These are phyloP conservation scores for Thaumatotibia leucotreta DNA, from an alignment of 1,140 invertebrate genomes.

Conservation along the genomic window DNA sequence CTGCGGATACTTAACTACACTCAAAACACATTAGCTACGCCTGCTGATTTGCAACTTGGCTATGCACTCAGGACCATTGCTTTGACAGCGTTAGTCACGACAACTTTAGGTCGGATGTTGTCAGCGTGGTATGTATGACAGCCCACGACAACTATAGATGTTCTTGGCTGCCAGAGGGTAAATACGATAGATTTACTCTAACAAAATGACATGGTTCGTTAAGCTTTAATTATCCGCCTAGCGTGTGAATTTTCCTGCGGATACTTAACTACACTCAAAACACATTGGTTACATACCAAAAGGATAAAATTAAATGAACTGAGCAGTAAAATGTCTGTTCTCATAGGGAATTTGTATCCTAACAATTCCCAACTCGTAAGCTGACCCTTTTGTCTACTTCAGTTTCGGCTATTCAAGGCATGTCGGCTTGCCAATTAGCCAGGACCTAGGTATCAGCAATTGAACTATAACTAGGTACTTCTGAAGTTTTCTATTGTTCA, in stretches of 20 bases:
- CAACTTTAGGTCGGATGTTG: no score
- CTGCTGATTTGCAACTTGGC: no score
- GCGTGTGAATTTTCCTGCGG: background rate
- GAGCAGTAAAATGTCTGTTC: background rate
- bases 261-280: background rate
- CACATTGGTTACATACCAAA: background rate
- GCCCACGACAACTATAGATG: no score
- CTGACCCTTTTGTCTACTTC: background rate
- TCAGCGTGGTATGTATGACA: no score
- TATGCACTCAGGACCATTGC: no score
- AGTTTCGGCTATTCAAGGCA: background rate
- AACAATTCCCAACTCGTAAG: constrained; percentile 5
- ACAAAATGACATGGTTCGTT: no score
- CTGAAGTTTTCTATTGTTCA: background rate
- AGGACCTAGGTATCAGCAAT: no score
- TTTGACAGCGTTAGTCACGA: no score
- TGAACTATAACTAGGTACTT: no score
- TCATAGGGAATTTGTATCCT: background rate
- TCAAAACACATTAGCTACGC: background rate
- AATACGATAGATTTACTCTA: no score
- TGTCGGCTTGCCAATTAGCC: background rate
- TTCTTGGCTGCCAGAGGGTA: no score
- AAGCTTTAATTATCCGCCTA: no score
- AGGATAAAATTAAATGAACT: background rate
- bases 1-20: background rate